Evolutionary conservation across 2,888 invertebrate species (phyloP).

Genomic region (Lottia gigantea): DNA sequence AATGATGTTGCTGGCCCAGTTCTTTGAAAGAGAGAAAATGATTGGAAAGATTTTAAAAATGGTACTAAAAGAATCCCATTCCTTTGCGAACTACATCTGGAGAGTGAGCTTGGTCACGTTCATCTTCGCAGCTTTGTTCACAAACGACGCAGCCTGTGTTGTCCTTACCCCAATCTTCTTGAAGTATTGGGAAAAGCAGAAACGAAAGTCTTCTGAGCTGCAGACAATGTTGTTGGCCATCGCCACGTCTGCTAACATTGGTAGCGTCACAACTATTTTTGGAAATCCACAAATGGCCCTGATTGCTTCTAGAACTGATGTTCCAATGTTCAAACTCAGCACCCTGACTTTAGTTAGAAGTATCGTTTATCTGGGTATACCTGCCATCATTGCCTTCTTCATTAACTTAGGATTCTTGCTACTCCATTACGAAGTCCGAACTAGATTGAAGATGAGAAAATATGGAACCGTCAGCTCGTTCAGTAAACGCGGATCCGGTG

Average conservation of each 20-base stretch:
- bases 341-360: conserved; percentile 29
- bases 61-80: conserved; percentile 25
- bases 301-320: conserved; percentile 36
- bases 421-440: conserved; percentile 25
- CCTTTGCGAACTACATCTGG: conserved; percentile 33
- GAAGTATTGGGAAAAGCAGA: conserved; percentile 37
- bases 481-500: not conserved
- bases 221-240: conserved; percentile 37
- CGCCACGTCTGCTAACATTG: conserved; percentile 41
- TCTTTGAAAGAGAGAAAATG: conserved; percentile 36
- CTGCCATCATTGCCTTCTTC: conserved; percentile 31
- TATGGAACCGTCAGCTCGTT: not conserved
- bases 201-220: conserved; percentile 32
- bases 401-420: conserved; percentile 35
- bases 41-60: conserved; percentile 28
- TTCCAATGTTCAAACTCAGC: conserved; percentile 23
- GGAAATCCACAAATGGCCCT: conserved; percentile 41
- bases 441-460: conserved; percentile 1
- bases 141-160: conserved; percentile 37
- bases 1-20: conserved; percentile 40
- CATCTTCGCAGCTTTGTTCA: conserved; percentile 37
- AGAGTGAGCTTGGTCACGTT: conserved; percentile 31
- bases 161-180: conserved; percentile 39
- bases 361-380: conserved; percentile 33
- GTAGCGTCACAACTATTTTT: conserved; percentile 37